A percentile compares a stretch with the other conserved stretches of the same genome.
Evolutionary conservation across 2,888 invertebrate genomes (phyloP).

Genomic region (Noctua pronuba): DNA sequence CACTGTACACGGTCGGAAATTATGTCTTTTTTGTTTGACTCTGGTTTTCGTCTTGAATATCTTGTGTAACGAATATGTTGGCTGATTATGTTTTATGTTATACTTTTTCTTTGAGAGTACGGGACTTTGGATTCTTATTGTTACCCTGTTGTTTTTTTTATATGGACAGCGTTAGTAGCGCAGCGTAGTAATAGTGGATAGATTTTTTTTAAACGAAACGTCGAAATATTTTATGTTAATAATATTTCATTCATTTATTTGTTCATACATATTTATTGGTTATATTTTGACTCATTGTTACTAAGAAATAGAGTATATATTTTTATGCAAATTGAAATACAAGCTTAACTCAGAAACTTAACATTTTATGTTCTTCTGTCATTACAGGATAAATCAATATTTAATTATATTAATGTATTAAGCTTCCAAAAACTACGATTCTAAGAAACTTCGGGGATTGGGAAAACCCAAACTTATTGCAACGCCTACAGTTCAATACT

Average conservation of each 20-base stretch:
- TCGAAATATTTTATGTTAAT: no score
- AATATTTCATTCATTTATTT: no score
- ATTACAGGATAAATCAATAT: background rate
- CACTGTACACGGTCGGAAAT: conserved; percentile 71
- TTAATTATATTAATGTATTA: background rate
- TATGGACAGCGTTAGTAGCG: no score
- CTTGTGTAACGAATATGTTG: conserved; percentile 34
- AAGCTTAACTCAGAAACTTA: background rate
- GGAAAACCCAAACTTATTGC: conserved; percentile 14
- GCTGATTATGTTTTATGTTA: background rate
- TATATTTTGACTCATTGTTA: background rate
- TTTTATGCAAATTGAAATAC: background rate
- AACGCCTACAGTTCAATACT: conserved; percentile 11
- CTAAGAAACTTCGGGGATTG: conserved; percentile 15
- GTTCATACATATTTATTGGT: no score
- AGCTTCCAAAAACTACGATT: background rate
- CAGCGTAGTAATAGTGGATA: no score
- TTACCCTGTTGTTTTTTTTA: background rate
- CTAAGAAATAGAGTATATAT: background rate
- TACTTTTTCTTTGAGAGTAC: background rate
- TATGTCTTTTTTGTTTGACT: conserved; percentile 40
- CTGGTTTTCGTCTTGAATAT: conserved; percentile 27
- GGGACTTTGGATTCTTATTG: background rate
- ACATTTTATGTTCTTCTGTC: background rate
- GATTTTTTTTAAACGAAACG: no score